phyloP scores from a whole-genome alignment of 2,113 vertebrate genomes.

The Ctenomys sociabilis region DNA sequence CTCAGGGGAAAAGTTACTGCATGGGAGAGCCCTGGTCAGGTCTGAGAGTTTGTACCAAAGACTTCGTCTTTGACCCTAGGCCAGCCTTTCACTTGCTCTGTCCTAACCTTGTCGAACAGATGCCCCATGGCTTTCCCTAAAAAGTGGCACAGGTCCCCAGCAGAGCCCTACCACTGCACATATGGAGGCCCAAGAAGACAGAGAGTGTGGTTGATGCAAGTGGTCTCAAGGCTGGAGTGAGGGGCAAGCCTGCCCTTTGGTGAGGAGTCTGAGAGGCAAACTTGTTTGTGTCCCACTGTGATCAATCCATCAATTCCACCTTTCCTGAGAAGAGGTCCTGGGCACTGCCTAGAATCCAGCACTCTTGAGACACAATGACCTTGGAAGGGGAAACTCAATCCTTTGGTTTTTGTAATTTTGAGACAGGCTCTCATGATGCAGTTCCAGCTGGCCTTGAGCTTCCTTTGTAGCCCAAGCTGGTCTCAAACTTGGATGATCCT shows the following conservation, averaged over 20 bases:
- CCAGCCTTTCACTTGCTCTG: background rate
- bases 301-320: background rate
- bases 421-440: no score
- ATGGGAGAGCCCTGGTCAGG: background rate
- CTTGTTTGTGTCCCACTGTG: no score
- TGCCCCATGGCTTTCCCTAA: background rate
- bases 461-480: no score
- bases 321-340: background rate
- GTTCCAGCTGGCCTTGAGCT: no score
- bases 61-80: background rate
- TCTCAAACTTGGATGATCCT: no score
- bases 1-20: background rate
- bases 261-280: background rate
- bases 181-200: background rate
- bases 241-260: accelerated
- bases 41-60: background rate
- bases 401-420: no score
- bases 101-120: background rate
- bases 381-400: background rate
- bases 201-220: background rate
- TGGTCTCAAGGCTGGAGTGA: background rate
- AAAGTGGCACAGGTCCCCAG: background rate
- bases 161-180: background rate
- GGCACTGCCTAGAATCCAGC: background rate
- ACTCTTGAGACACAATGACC: background rate